phyloP scores from a whole-genome alignment of 2,797 vertebrate genomes.

The Microchirus variegatus region DNA sequence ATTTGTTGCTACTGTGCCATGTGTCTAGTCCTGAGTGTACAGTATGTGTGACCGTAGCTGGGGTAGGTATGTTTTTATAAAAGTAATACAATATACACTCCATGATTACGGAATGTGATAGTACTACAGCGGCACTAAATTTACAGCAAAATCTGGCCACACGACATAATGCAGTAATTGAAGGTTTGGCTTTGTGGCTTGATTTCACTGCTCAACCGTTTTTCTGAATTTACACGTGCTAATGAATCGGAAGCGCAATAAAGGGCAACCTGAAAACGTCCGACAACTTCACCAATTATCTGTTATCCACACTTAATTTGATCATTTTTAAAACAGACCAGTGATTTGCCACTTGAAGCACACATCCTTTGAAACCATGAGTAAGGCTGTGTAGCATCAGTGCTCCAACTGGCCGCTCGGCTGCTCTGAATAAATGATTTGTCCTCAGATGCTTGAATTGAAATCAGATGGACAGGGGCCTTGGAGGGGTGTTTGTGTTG shows the following conservation, averaged over 20 bases:
- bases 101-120: slow-evolving; percentile 21
- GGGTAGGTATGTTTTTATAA: slow-evolving; percentile 28
- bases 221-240: no score
- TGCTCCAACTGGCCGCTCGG: background rate
- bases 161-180: slow-evolving; percentile 9
- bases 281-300: background rate
- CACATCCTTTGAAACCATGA: slow-evolving; percentile 11
- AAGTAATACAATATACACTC: slow-evolving; percentile 23
- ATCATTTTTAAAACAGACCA: background rate
- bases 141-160: background rate
- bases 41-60: slow-evolving; percentile 3
- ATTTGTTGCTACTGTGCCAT: slow-evolving; percentile 59
- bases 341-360: background rate
- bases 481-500: slow-evolving; percentile 11
- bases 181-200: slow-evolving; percentile 29
- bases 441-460: slow-evolving; percentile 25
- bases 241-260: no score
- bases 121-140: slow-evolving; percentile 15
- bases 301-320: slow-evolving; percentile 13
- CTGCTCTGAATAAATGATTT: slow-evolving; percentile 11
- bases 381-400: background rate
- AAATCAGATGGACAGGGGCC: slow-evolving; percentile 37
- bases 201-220: slow-evolving; percentile 8
- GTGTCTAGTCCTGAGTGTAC: slow-evolving; percentile 34
- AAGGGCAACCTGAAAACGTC: no score